Evolutionary conservation across 2,113 vertebrate genomes (phyloP), one percentile per base, ranked within the genome.

Genomic region (Dromas ardeola): DNA sequence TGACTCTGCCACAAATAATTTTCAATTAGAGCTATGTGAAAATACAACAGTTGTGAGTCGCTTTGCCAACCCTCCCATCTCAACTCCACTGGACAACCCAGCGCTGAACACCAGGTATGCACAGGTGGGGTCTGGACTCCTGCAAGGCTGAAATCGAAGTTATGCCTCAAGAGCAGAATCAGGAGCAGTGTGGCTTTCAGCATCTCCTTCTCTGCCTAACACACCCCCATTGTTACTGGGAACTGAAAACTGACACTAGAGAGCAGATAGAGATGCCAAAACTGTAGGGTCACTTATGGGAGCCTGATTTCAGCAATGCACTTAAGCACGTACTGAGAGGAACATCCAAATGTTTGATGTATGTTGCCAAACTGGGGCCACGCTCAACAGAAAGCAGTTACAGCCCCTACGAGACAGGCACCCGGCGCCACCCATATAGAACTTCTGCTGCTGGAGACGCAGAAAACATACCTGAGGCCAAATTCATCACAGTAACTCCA

Each of bases 381-480:
- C 0, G 0, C 58, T 53, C n/a, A 16, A 14, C 15, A 67, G 36
- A 61, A 63, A 53, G 34, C 58, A 25, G 36, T 14, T 36, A 40
- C 2, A 53, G 34, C 26, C 40, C 42, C 66, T 30, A 2, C 3
- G 30, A 61, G 66, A 81, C 55, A 23, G 59, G 52, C 47, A 62
- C 11, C 20, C 17, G 1, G 0, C 2, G 4, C 49, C 43, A 26
- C 23, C 16, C 2, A 0, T 8, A 4, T 0, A 58, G 42, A 22
- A 12, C 59, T 84, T 71, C 62, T 43, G 47, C 52, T 63, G 69
- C 21, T 0, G 0, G 26, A 56, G 43, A 52, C 38, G 55, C 10
- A 72, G 78, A 26, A 55, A 65, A 49, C n/a, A 38, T 2, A 59
- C 17, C 55, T 66, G 45, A 81, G 69, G 47, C n/a, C 49, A 56